Evolutionary conservation across 2,888 invertebrate genomes (phyloP), one percentile per base, ranked within the genome.

Genomic region (Trissoscelio sp.): DNA sequence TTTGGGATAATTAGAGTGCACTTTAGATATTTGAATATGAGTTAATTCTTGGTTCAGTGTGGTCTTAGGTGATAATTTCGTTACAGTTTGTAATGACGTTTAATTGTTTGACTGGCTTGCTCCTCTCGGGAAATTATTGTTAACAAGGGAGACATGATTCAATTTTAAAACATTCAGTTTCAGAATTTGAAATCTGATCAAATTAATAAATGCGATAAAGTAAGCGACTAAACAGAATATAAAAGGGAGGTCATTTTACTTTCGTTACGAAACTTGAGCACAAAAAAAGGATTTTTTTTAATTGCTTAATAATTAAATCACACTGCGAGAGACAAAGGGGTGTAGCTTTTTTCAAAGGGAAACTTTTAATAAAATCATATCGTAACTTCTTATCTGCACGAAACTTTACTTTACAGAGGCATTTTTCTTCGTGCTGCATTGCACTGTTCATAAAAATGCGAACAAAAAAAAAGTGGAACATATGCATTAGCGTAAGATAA

Each of bases 291-390:
- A 18, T 18, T 44, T 24, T 24, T 24, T 24, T 34, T 55, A 60
- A 60, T 60, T 60, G 7, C 4, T 24, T 24, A n/a, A 16, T 60
- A 44, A 60, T 60, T 44, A 44, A 60, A 60, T 60, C 16, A 44
- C 18, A 18, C 14, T 11, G 14, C 6, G 39, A 39, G 3, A 39
- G 37, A 39, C 53, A 28, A 53, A 46, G 20, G 9, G 28, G 3
- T 14, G 44, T 14, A 9, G 58, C 20, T 46, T 44, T 70, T 58
- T 58, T 46, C 18, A 46, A 39, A 53, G 60, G 37, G 9, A 60
- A 57, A 74, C 62, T 74, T 46, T 60, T 57, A 57, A 74, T 57
- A 39, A 46, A 74, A 74, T 74, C 22, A 74, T 22, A 58, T 48
- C 34, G 62, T 16, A 39, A 57, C 57, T 66, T 57, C 57, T 66